Evolutionary conservation across 2,888 invertebrate genomes (phyloP).

Genomic region (Galerucella pusilla): DNA sequence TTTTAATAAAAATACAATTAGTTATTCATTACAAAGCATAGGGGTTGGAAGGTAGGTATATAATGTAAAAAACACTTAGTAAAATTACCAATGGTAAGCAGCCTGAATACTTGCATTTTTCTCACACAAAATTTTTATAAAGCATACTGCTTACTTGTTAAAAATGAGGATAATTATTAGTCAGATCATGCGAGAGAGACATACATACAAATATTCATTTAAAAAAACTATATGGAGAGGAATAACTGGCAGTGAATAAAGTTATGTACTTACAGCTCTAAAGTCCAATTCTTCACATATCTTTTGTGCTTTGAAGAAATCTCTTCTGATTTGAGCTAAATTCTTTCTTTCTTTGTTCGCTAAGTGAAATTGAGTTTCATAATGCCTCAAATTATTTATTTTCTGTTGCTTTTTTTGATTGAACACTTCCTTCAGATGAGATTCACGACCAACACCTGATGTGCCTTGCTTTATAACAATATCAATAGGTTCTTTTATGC

Average conservation of each 20-base stretch:
- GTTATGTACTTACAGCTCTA: slow-evolving; percentile 62
- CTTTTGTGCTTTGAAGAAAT: slow-evolving; percentile 65
- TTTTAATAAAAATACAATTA: too few species aligned
- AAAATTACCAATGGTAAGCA: too few species aligned
- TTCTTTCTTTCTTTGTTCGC: slow-evolving; percentile 56
- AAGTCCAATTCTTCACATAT: slow-evolving; percentile 71
- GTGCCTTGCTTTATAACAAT: slow-evolving; percentile 73
- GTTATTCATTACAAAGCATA: too few species aligned
- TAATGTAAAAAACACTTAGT: too few species aligned
- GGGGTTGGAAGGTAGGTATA: too few species aligned
- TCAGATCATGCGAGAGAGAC: too few species aligned
- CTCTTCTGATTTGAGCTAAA: slow-evolving; percentile 53
- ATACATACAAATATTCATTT: too few species aligned
- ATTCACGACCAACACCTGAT: slow-evolving; percentile 72
- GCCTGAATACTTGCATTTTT: too few species aligned
- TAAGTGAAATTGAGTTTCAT: slow-evolving; percentile 55
- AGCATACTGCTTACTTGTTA: too few species aligned
- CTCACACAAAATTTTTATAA: too few species aligned
- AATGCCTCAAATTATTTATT: slow-evolving; percentile 51
- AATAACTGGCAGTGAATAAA: too few species aligned
- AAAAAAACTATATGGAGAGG: neutral
- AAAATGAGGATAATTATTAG: too few species aligned
- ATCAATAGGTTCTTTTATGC: slow-evolving; percentile 72
- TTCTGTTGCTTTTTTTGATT: slow-evolving; percentile 59
- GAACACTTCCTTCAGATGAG: slow-evolving; percentile 63